A percentile compares a stretch with the other conserved stretches of the same genome.
Evolutionary conservation across 2,797 vertebrate genomes (phyloP).

Genomic region (Mycteria americana): DNA sequence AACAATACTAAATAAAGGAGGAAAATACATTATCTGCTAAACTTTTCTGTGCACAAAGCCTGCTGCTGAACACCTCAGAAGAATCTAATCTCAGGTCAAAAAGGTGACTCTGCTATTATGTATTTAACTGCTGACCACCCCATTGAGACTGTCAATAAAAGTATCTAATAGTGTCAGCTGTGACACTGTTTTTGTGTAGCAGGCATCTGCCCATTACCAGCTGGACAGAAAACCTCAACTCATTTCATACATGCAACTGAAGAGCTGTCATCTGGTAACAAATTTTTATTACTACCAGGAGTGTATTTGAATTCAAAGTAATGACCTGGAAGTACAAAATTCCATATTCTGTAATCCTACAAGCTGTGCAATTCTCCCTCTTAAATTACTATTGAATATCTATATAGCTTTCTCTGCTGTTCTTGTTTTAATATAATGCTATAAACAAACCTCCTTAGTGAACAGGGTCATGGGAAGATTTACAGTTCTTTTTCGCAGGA

Average conservation of each 20-base stretch:
- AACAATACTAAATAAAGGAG: neutral
- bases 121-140: conserved; percentile 11
- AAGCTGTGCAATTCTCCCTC: neutral
- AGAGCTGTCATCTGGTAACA: conserved; percentile 44
- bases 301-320: conserved; percentile 44
- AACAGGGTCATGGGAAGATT: conserved; percentile 23
- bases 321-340: conserved; percentile 46
- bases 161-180: neutral
- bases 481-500: neutral
- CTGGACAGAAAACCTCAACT: conserved; percentile 6
- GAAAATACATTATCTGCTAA: neutral
- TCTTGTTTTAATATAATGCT: conserved; percentile 27
- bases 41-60: neutral
- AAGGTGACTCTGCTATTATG: neutral
- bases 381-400: conserved; percentile 32
- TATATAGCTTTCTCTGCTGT: neutral
- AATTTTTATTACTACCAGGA: conserved; percentile 51
- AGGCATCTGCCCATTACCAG: conserved; percentile 25
- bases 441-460: conserved; percentile 34
- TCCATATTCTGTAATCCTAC: conserved; percentile 52
- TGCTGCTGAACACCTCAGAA: neutral
- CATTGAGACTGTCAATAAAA: neutral
- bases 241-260: neutral
- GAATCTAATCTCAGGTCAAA: neutral
- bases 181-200: neutral